A percentile compares a stretch with the other conserved stretches of the same genome.
Conservation (phyloP, 2,113 vertebrate genomes). For the cat (Felis catus) region F.catus_Fca126_mat1.0 CM031418.1:78598501-78599000, state of each 20-base stretch:
- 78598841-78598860: no score
- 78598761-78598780: not conserved
- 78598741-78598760: not conserved
- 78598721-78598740: accelerated
- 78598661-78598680: no score
- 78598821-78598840: not conserved
- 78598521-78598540: no score
- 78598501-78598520: not conserved
- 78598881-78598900: not conserved
- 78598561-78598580: not conserved
- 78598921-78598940: not conserved
- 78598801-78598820: not conserved
- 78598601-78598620: no score
- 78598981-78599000: no score
- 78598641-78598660: not conserved
- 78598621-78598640: not conserved
- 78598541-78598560: not conserved
- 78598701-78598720: not conserved
- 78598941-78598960: not conserved
- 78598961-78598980: not conserved
- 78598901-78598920: not conserved
- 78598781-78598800: not conserved
- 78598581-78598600: accelerated
- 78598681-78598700: not conserved
- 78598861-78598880: not conserved